Base-by-base conservation (phyloP, 2,113 vertebrate species). In the Leucosticte australis region DNA sequence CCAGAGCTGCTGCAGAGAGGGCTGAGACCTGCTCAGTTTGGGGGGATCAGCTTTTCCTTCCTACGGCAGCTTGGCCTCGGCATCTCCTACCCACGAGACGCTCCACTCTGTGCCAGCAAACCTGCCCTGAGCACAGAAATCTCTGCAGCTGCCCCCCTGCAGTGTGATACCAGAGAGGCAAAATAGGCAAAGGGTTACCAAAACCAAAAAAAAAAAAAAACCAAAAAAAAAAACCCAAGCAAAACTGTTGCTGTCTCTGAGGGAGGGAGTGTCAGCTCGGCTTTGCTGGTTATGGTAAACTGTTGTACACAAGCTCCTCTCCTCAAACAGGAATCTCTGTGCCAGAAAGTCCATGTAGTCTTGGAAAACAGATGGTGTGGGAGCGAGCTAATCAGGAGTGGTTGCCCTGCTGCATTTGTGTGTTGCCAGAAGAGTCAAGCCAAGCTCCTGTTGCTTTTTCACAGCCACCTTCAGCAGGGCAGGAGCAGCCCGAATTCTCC, bases 291-390 rank as follows among this genome's bases (percentile, higher is more conserved):
- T 90, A 33, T 84, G 87, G 91, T 95, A 95, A 96, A 95, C 95
- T 96, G 94, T 95, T 95, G 87, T 94, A 94, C 95, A 93, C 90
- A 94, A 85, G 92, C 89, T 92, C 57, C 5, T 60, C n/a, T 92
- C 83, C 92, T 94, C 87, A 56, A 73, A 94, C 89, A 91, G 87
- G 89, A 35, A 47, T 94, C 57, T 87, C 87, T 13, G 76, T 97
- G 95, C 95, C 96, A 97, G 91, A 21, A 89, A 94, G 91, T 89
- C 94, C 94, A 75, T 46, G 92, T 79, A 96, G 69, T 77, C 77
- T 78, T 89, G 83, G 80, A 92, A 90, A 87, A 94, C 95, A 96
- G 96, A 94, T 94, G 95, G 96, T 84, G 92, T 84, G 89, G 95
- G 89, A 95, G 94, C 44, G 11, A 91, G 87, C 81, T 95, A 46